A percentile compares a stretch with the other conserved stretches of the same genome.
Evolutionary conservation across 2,113 vertebrate species (phyloP).

Genomic region (Oreochromis aureus): DNA sequence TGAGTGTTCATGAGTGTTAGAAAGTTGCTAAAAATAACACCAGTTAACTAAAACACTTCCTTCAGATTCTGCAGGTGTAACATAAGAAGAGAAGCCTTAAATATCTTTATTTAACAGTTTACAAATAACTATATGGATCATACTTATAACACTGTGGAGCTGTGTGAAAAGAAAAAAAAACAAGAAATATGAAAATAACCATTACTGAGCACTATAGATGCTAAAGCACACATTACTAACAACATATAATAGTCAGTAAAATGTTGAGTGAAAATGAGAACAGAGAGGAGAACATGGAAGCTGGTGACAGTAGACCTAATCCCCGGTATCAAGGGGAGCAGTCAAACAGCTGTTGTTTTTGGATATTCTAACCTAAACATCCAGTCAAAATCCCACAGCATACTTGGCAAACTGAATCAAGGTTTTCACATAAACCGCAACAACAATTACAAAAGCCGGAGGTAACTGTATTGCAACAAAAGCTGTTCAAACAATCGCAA

Average conservation of each 20-base stretch:
- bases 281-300: background rate
- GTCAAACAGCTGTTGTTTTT: background rate
- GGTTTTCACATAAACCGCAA: background rate
- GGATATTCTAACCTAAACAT: background rate
- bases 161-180: background rate
- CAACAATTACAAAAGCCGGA: background rate
- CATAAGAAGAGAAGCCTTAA: too few relatives aligned
- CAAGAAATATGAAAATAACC: background rate
- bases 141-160: fast-evolving
- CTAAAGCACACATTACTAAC: background rate
- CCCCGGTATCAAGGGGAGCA: background rate
- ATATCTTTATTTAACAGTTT: background rate
- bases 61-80: background rate
- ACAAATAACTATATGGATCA: background rate
- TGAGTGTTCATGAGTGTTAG: background rate
- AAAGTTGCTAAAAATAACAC: background rate
- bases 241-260: background rate
- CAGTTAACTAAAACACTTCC: background rate
- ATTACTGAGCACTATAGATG: background rate
- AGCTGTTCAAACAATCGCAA: background rate
- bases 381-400: background rate
- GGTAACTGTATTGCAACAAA: background rate
- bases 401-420: background rate
- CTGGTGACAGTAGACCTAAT: background rate
- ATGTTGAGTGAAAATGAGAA: background rate